These are phyloP conservation scores for Euclidia mi DNA, from an alignment of 2,888 invertebrate species.

Conservation along the genomic window DNA sequence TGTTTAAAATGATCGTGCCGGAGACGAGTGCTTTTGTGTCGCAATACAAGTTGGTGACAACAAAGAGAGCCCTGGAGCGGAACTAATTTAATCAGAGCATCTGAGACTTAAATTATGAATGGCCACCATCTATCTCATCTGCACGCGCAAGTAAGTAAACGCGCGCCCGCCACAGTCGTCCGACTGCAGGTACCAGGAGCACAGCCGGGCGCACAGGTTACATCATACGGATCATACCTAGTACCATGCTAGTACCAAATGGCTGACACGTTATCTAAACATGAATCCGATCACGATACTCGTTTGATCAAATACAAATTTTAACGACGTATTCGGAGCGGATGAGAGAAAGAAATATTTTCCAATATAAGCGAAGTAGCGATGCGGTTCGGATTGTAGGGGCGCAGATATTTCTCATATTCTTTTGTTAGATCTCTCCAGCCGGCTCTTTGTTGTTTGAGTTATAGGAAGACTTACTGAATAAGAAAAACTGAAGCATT, in stretches of 20 bases:
- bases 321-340: constrained; percentile 60
- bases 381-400: constrained; percentile 81
- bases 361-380: constrained; percentile 81
- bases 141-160: constrained; percentile 51
- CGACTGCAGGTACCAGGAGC: too few species aligned
- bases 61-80: constrained; percentile 69
- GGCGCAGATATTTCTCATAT: constrained; percentile 85
- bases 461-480: constrained; percentile 79
- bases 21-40: constrained; percentile 72
- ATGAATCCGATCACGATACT: constrained; percentile 29
- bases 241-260: too few species aligned
- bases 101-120: constrained; percentile 70
- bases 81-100: constrained; percentile 77
- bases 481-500: constrained; percentile 81
- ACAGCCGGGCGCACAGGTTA: too few species aligned
- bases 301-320: constrained; percentile 46
- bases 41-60: constrained; percentile 69
- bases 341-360: constrained; percentile 78
- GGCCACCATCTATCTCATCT: constrained; percentile 43
- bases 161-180: too few species aligned
- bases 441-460: constrained; percentile 83
- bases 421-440: constrained; percentile 84
- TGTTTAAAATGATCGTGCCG: constrained; percentile 71
- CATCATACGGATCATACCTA: too few species aligned
- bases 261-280: too few species aligned